Evolutionary conservation across 2,888 invertebrate genomes (phyloP).

Genomic region (Heteromyza rotundicornis): DNA sequence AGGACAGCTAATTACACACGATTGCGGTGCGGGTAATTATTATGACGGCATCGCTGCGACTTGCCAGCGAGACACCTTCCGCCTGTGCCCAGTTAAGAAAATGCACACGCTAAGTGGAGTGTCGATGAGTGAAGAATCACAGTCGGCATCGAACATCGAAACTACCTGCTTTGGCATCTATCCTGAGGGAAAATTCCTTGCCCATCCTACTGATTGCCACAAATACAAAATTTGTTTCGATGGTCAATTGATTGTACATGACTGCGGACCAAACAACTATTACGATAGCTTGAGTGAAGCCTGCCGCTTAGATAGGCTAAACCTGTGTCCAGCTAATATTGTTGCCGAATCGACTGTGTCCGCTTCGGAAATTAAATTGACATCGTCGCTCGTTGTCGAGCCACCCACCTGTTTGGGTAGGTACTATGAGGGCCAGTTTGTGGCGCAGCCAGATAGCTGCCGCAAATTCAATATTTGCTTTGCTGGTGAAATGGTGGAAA

Average conservation of each 20-base stretch:
- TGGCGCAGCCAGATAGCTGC: constrained; percentile 31
- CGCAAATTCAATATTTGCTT: constrained; percentile 37
- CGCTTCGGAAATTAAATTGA: too few species aligned
- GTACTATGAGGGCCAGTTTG: constrained; percentile 34
- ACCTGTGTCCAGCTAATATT: too few species aligned
- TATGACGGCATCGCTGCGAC: constrained; percentile 26
- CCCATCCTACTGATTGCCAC: constrained; percentile 32
- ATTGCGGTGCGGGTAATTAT: constrained; percentile 36
- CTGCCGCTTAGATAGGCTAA: too few species aligned
- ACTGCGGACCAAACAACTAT: constrained; percentile 36
- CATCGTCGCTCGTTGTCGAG: too few species aligned
- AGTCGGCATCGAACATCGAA: constrained; percentile 10
- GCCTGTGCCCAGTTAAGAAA: background rate
- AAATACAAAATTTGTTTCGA: constrained; percentile 36
- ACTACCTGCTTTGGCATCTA: constrained; percentile 19
- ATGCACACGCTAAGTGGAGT: too few species aligned
- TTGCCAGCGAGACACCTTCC: too few species aligned
- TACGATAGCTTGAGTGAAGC: too few species aligned
- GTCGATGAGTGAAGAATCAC: too few species aligned
- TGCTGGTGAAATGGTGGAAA: constrained; percentile 29
- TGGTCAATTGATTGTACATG: constrained; percentile 30
- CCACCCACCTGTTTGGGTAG: constrained; percentile 32
- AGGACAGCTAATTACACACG: constrained; percentile 30
- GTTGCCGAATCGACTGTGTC: too few species aligned
- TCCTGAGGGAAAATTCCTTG: constrained; percentile 27